A percentile compares a stretch with the other conserved stretches of the same genome.
phyloP scores from a whole-genome alignment of 1,140 invertebrate species.

The Drosophila obscura region DNA sequence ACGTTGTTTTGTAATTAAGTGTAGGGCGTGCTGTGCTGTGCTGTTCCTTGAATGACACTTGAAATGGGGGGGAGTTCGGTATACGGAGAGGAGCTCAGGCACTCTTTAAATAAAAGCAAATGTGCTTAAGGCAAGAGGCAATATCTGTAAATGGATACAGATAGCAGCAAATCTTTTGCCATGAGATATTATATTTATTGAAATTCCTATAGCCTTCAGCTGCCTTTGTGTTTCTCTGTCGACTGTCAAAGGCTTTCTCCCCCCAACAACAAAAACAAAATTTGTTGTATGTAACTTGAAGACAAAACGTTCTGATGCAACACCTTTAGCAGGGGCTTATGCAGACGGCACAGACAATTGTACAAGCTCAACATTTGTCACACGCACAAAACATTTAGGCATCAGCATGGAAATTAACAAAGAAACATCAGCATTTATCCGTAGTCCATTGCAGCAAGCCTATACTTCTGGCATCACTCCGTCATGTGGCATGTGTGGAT shows the following conservation, averaged over 20 bases:
- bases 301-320: constrained; percentile 76
- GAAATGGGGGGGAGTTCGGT: background rate
- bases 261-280: constrained; percentile 57
- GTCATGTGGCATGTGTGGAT: constrained; percentile 57
- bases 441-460: constrained; percentile 47
- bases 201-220: constrained; percentile 13
- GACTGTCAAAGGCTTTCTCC: constrained; percentile 55
- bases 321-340: constrained; percentile 32
- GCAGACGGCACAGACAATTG: constrained; percentile 50
- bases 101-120: constrained; percentile 45
- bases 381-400: constrained; percentile 50
- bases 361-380: constrained; percentile 76
- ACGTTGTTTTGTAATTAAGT: constrained; percentile 70
- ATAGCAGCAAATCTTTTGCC: too few relatives aligned
- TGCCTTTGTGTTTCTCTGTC: constrained; percentile 20
- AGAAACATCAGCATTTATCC: constrained; percentile 65
- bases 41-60: constrained; percentile 34
- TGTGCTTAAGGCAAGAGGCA: constrained; percentile 9
- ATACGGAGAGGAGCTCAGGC: background rate
- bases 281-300: constrained; percentile 68
- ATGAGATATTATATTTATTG: background rate
- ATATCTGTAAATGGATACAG: constrained; percentile 40
- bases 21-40: constrained; percentile 60
- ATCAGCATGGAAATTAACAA: constrained; percentile 69
- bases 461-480: constrained; percentile 25